phyloP scores from a whole-genome alignment of 1,140 invertebrate genomes.

The Euglossa dilemma region DNA sequence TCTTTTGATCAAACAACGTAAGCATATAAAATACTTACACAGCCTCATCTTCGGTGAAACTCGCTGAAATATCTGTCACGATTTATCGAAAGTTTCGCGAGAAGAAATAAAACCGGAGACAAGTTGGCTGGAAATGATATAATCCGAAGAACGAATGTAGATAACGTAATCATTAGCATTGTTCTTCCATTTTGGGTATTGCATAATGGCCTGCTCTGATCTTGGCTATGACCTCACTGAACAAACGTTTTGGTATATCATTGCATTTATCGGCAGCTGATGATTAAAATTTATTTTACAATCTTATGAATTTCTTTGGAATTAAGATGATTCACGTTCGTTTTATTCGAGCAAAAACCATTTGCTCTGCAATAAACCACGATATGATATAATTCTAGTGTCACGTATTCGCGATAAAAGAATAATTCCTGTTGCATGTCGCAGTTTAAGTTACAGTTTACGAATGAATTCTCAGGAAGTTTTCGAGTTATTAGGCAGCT shows the following conservation, averaged over 20 bases:
- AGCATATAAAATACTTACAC: too few species aligned
- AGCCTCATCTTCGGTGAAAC: background rate
- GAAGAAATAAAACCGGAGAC: background rate
- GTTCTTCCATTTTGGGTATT: constrained; percentile 26
- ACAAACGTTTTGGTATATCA: background rate
- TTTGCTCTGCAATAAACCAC: too few species aligned
- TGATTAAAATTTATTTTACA: constrained; percentile 9
- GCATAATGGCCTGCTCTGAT: constrained; percentile 16
- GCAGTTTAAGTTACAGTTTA: background rate
- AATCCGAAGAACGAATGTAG: background rate
- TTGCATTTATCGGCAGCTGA: background rate
- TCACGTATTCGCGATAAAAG: background rate
- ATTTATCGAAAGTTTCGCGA: background rate
- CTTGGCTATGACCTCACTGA: constrained; percentile 25
- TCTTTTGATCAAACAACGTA: background rate
- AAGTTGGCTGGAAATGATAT: background rate
- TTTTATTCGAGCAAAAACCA: background rate
- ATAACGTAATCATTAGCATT: background rate
- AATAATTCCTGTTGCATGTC: background rate
- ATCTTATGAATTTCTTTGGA: background rate
- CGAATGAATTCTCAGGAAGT: background rate
- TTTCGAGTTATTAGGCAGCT: background rate
- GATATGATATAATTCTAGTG: background rate
- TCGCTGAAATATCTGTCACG: background rate
- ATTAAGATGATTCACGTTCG: background rate